These are phyloP conservation scores for Diaphora mendica DNA, from an alignment of 2,888 invertebrate genomes.

Conservation along the genomic window DNA sequence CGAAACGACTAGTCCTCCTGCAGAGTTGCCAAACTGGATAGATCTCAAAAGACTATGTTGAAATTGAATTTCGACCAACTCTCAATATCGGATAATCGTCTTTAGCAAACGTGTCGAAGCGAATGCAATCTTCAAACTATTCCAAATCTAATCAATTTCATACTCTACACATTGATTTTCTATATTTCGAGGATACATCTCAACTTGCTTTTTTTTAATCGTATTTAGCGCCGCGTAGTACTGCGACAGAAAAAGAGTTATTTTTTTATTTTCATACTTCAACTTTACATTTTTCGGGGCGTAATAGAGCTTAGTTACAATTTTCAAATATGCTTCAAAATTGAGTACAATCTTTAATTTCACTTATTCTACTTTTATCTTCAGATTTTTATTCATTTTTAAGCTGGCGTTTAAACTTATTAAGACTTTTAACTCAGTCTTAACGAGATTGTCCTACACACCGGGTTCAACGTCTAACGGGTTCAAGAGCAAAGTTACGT, in stretches of 20 bases:
- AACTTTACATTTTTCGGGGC: no score
- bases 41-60: slow-evolving; percentile 64
- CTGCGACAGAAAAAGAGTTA: no score
- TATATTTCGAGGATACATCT: background rate
- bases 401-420: background rate
- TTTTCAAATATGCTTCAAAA: no score
- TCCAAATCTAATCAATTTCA: slow-evolving; percentile 41
- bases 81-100: slow-evolving; percentile 78
- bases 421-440: background rate
- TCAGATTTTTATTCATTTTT: background rate
- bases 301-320: no score
- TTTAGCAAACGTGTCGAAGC: slow-evolving; percentile 60
- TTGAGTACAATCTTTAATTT: background rate
- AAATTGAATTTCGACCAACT: slow-evolving; percentile 74
- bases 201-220: no score
- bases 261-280: no score
- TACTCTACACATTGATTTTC: slow-evolving; percentile 25
- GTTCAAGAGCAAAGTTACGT: no score
- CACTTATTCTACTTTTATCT: background rate
- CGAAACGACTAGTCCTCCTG: slow-evolving; percentile 22
- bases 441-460: background rate
- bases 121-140: slow-evolving; percentile 64
- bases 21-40: slow-evolving; percentile 47
- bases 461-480: no score
- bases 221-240: no score